Conservation (phyloP, 2,888 invertebrate species). For the Elmis aenea region DNA sequence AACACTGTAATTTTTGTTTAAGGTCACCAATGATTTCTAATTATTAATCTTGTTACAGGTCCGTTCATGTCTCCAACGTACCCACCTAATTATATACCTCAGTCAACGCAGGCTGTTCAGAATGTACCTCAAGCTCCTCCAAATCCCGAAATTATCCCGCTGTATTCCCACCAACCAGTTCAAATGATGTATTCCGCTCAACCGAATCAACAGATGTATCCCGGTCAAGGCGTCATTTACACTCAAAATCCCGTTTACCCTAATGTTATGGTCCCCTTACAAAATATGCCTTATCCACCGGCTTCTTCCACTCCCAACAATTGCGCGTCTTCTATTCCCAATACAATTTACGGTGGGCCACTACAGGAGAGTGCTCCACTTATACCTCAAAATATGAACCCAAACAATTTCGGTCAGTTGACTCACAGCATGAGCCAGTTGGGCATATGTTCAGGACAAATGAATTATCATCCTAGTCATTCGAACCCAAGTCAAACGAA, state of each 20-base stretch:
- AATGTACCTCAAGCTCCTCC: conserved; percentile 13
- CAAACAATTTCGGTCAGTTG: conserved; percentile 8
- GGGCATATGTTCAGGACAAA: conserved; percentile 7
- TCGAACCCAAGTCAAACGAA: conserved; percentile 10
- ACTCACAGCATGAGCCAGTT: conserved; percentile 6
- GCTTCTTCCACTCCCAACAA: conserved; percentile 36
- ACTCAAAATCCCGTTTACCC: conserved; percentile 26
- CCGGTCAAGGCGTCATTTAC: conserved; percentile 36
- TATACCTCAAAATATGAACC: conserved; percentile 11
- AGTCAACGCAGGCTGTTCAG: conserved; percentile 11
- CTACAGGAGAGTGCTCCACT: conserved; percentile 14
- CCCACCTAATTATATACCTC: conserved; percentile 18
- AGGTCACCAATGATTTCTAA: too few species aligned
- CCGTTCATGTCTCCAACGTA: conserved; percentile 18
- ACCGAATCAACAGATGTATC: conserved; percentile 28
- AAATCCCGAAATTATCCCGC: conserved; percentile 23
- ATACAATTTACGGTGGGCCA: conserved; percentile 10
- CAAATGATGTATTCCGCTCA: conserved; percentile 23
- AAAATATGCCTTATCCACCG: conserved; percentile 27
- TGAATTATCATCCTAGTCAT: conserved; percentile 4
- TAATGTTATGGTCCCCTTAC: conserved; percentile 15
- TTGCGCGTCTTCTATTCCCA: conserved; percentile 27
- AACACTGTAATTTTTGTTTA: too few species aligned
- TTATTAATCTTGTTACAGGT: conserved; percentile 23
- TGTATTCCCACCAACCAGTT: conserved; percentile 24